Conservation (phyloP, 2,888 invertebrate species). For the Allacma fusca region DNA sequence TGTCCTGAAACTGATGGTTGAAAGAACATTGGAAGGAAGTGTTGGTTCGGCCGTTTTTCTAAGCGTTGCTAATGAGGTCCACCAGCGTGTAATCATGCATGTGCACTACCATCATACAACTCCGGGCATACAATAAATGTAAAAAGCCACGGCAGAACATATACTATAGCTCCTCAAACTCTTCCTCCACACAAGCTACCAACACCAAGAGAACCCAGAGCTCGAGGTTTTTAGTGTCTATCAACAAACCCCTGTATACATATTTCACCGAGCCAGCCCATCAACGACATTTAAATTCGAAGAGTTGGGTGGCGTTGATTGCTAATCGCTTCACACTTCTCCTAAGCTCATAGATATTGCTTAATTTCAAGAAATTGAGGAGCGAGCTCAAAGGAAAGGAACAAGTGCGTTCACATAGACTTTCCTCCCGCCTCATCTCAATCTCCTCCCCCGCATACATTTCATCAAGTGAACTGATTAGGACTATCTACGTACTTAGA, state of each 20-base stretch:
- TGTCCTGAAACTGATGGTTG: conserved; percentile 35
- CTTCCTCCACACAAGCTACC: background rate
- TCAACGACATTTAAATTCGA: conserved; percentile 7
- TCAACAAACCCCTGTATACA: too few relatives aligned
- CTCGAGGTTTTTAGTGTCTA: too few relatives aligned
- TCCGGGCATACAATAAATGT: too few relatives aligned
- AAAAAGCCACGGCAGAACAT: background rate
- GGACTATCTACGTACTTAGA: too few relatives aligned
- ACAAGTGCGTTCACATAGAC: too few relatives aligned
- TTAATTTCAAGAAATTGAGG: too few relatives aligned
- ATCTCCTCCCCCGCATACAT: too few relatives aligned
- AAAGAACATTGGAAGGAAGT: conserved; percentile 39
- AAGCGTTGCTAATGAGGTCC: conserved; percentile 45
- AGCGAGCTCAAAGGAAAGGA: too few relatives aligned
- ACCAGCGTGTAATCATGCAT: conserved; percentile 45
- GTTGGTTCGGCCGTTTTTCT: conserved; percentile 35
- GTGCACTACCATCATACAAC: conserved; percentile 30
- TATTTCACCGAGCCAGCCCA: background rate
- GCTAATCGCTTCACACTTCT: too few relatives aligned
- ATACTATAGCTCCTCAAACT: background rate
- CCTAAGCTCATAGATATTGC: too few relatives aligned
- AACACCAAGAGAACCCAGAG: conserved; percentile 23
- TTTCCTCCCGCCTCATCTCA: too few relatives aligned
- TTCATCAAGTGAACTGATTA: too few relatives aligned
- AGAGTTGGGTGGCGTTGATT: conserved; percentile 19